Percentiles rank a stretch among this genome's conserved stretches.
Conservation (phyloP, 1,140 invertebrate species). For the Pseudobourletiella spinata region DNA sequence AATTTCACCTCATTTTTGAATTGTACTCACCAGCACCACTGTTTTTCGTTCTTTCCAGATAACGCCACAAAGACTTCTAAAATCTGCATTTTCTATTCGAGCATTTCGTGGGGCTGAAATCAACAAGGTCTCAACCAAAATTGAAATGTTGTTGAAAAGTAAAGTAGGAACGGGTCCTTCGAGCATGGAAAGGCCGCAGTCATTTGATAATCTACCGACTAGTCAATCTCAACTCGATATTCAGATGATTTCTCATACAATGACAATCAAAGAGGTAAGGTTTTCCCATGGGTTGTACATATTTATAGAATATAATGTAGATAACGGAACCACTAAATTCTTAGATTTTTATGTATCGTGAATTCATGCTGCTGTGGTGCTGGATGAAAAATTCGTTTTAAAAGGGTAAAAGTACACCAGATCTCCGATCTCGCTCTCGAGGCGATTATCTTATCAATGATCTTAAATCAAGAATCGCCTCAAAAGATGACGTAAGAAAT, state of each 20-base stretch:
- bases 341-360: background rate
- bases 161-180: constrained; percentile 49
- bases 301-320: no score
- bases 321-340: no score
- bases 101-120: constrained; percentile 84
- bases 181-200: constrained; percentile 59
- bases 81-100: constrained; percentile 82
- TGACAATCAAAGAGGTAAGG: constrained; percentile 77
- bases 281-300: no score
- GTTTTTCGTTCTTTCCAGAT: constrained; percentile 42
- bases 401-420: constrained; percentile 77
- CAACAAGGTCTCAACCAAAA: constrained; percentile 78
- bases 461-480: constrained; percentile 71
- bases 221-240: constrained; percentile 86
- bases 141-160: constrained; percentile 82
- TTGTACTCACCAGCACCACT: background rate
- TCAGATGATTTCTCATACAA: constrained; percentile 84
- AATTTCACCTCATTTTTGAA: background rate
- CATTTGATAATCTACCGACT: constrained; percentile 76
- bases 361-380: background rate
- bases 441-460: constrained; percentile 77
- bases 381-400: no score
- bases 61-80: constrained; percentile 73
- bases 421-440: constrained; percentile 72
- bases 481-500: constrained; percentile 75